Base-by-base conservation (phyloP, 2,888 invertebrate genomes). In the Hecatera dysodea region DNA sequence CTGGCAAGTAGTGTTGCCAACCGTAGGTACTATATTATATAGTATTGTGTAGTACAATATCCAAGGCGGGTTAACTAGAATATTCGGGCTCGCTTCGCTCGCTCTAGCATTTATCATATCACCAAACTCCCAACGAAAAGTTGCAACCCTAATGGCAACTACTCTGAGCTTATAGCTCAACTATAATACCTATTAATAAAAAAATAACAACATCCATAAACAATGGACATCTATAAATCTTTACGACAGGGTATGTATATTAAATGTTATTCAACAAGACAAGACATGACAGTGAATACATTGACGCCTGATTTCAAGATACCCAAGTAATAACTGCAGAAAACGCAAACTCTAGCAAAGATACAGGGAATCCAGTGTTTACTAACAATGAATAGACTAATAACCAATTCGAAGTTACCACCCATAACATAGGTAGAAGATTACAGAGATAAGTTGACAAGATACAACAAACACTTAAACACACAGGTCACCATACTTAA, bases 391-490 rank as follows among this genome's bases (percentile, higher is more conserved):
- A 62, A 5, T 29, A 12, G 7, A 62, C 9, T 19, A 24, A 9
- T 6, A 29, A 57, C 6, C 22, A 36, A n/a, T 19, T 66, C 27
- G 19, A 24, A 39, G 29, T 48, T 55, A 36, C 36, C 4, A 68
- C 36, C 19, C n/a, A 42, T 24, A 44, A 44, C 72, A 44, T 27
- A 27, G n/a, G n/a, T n/a, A n/a, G 46, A 55, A n/a, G 46, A 27
- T 36, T 39, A 48, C 42, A 52, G 42, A n/a, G 24, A 67, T 66
- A 67, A 60, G n/a, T 46, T 8, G 24, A 67, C 57, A 67, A 60
- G n/a, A 53, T 8, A 56, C 64, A 50, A 57, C 50, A 61, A 46
- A 42, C 55, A 74, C 73, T 60, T 56, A 42, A 66, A 66, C 42
- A 39, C 7, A 27, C 29, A 52, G 22, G 48, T 39, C 24, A n/a